Percentiles rank a stretch among this genome's conserved stretches.
These are phyloP conservation scores for Galerucella nymphaeae DNA, from an alignment of 2,888 invertebrate genomes.

Conservation along the genomic window DNA sequence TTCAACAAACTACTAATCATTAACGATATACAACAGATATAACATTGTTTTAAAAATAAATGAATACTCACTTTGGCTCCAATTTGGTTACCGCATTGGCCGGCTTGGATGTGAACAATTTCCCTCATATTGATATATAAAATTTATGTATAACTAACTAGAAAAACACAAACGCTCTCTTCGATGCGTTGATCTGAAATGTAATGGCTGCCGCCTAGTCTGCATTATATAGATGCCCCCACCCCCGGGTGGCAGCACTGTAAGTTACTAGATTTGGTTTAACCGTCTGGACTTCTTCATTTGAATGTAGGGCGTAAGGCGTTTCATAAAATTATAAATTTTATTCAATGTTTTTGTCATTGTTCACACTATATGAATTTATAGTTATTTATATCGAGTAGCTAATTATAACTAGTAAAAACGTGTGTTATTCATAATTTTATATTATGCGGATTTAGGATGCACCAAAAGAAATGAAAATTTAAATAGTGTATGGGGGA, in stretches of 20 bases:
- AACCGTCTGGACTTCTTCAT: slow-evolving; percentile 45
- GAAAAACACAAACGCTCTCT: slow-evolving; percentile 57
- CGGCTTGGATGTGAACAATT: slow-evolving; percentile 91
- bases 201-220: slow-evolving; percentile 51
- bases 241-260: slow-evolving; percentile 50
- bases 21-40: slow-evolving; percentile 12
- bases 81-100: slow-evolving; percentile 84
- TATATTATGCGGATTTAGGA: not conserved
- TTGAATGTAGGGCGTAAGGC: slow-evolving; percentile 54
- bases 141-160: slow-evolving; percentile 51
- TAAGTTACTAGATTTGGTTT: slow-evolving; percentile 49
- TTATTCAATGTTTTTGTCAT: slow-evolving; percentile 22
- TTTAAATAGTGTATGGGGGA: slow-evolving; percentile 5
- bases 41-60: slow-evolving; percentile 34
- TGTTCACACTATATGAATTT: slow-evolving; percentile 9
- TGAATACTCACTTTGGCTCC: slow-evolving; percentile 82
- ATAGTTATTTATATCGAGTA: not conserved
- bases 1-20: slow-evolving; percentile 20
- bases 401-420: not conserved
- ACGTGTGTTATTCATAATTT: not conserved
- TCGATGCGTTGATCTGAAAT: slow-evolving; percentile 55
- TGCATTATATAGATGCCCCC: slow-evolving; percentile 57
- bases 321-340: slow-evolving; percentile 28
- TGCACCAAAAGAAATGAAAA: not conserved
- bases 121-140: slow-evolving; percentile 78